Base-by-base conservation (phyloP, 2,888 invertebrate genomes). In the Cenopis cana region DNA sequence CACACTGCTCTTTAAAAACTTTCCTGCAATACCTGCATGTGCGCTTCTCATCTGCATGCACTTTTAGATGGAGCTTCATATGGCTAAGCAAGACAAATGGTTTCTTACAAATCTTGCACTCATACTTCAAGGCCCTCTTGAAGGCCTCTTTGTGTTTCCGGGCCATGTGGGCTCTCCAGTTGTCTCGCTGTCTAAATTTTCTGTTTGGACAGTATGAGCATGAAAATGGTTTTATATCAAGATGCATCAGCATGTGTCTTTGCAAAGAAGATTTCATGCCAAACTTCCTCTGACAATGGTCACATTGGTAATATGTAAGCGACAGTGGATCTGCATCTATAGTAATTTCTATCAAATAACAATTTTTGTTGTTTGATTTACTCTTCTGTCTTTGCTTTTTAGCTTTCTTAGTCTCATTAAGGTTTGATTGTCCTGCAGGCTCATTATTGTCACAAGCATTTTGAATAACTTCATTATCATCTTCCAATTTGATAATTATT, bases 81-180 rank as follows among this genome's bases (percentile, higher is more conserved):
- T 97, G 95, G 80, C 97, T 96, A 85, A 97, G 96, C 14, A 96
- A 90, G 0, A 96, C 95, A 84, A 97, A 98, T 41, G 95, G 94
- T 82, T 96, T 97, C 62, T 95, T 94, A 84, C 98, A 98, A 76
- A 96, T 95, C 78, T 95, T 91, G 83, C 98, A 98, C 61, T 95
- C 93, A 84, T 95, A 97, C 33, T 95, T 88, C 50, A 90, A 24
- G 24, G 24, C 86, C 0, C 81, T 77, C 68, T 80, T 82, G 72
- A 84, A 84, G 62, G 88, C 82, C n/a, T 81, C 84, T 0, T 92
- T 89, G 80, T 96, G 96, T 74, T 91, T 90, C 73, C 93, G 93
- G 49, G 93, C 90, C 12, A 94, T 85, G 83, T 97, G 97, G 78
- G 95, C 95, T 78, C 95, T 94, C 61, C 96, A 87, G 72, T 95